Conservation (phyloP, 1,140 invertebrate genomes). For the Cecropterus lyciades region DNA sequence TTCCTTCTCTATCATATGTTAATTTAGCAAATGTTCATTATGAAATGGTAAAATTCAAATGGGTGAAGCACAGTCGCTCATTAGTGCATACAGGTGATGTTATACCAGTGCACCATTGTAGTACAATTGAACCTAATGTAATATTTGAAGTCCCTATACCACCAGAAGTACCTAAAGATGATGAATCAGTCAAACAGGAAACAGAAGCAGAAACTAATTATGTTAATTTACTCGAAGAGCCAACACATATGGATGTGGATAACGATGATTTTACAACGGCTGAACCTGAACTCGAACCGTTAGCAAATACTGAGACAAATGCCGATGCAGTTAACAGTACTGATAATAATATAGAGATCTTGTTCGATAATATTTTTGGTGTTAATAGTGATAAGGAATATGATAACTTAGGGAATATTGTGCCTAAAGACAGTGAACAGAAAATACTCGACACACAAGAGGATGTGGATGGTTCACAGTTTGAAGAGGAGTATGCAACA, state of each 20-base stretch:
- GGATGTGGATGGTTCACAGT: conserved; percentile 54
- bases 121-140: conserved; percentile 48
- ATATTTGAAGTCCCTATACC: conserved; percentile 43
- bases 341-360: conserved; percentile 30
- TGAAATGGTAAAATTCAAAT: conserved; percentile 64
- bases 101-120: conserved; percentile 57
- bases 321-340: neutral
- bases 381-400: conserved; percentile 39
- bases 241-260: conserved; percentile 39
- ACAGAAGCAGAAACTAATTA: conserved; percentile 15
- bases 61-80: conserved; percentile 55
- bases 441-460: conserved; percentile 15
- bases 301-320: conserved; percentile 13
- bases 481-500: conserved; percentile 69
- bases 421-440: conserved; percentile 18
- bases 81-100: conserved; percentile 41
- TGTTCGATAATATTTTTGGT: conserved; percentile 40
- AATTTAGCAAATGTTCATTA: conserved; percentile 47
- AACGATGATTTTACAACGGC: conserved; percentile 38
- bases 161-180: neutral
- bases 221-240: conserved; percentile 22
- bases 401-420: conserved; percentile 27
- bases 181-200: conserved; percentile 31
- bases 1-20: conserved; percentile 56
- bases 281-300: conserved; percentile 12